Evolutionary conservation across 2,113 vertebrate species (phyloP).

Genomic region (Gavialis gangeticus): DNA sequence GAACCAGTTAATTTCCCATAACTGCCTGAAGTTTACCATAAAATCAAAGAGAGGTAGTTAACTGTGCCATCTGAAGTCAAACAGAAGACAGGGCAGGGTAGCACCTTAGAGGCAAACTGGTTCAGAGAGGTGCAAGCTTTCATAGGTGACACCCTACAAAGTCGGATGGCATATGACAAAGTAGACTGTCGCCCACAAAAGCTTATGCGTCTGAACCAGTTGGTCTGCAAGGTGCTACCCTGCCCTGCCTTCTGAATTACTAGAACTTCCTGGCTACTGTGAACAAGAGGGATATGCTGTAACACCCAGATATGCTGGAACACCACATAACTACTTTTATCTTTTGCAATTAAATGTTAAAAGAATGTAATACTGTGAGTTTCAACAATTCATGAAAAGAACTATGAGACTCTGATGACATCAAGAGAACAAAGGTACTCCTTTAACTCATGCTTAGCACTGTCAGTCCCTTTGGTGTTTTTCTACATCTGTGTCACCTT

Average conservation of each 20-base stretch:
- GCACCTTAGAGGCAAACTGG: too few relatives aligned
- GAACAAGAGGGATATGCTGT: neutral
- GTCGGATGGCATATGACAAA: too few relatives aligned
- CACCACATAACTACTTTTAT: neutral
- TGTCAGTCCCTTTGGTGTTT: neutral
- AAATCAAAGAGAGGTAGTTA: neutral
- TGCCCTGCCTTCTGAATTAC: neutral
- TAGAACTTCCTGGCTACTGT: neutral
- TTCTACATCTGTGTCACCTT: neutral
- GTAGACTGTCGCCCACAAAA: too few relatives aligned
- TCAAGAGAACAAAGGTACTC: neutral
- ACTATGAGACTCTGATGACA: neutral
- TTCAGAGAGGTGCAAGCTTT: too few relatives aligned
- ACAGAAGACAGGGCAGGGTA: too few relatives aligned
- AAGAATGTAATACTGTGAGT: neutral
- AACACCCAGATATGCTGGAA: neutral
- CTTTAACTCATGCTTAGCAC: neutral
- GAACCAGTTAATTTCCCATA: neutral
- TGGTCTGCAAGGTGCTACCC: too few relatives aligned
- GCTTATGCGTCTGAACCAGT: too few relatives aligned
- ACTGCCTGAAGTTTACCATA: neutral
- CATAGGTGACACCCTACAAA: too few relatives aligned
- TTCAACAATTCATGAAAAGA: neutral
- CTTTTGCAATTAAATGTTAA: neutral
- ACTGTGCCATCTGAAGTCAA: too few relatives aligned